Evolutionary conservation across 2,888 invertebrate genomes (phyloP), one percentile per base, ranked within the genome.

Genomic region (Cecidostiba fungosa): DNA sequence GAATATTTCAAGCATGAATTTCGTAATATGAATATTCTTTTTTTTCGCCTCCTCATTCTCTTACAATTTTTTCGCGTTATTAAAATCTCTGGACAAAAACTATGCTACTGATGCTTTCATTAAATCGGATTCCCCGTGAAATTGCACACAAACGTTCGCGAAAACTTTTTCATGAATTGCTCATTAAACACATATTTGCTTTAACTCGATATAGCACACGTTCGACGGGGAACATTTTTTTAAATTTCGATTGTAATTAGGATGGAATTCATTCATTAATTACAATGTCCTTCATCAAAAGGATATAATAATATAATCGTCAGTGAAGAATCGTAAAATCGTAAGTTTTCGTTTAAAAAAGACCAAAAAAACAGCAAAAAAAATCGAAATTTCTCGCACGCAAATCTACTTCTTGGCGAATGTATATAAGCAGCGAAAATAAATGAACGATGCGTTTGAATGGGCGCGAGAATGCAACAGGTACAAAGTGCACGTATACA

Each of bases 391-490:
- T 14, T 43, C 10, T 1, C 39, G 19, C 39, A 23, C n/a, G 39
- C 29, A n/a, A 50, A 50, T 50, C 50, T 59, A 54, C 39, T 79
- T 12, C 47, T 84, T 73, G 32, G 36, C 19, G 59, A 76, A 54
- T 23, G 50, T 50, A 59, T 10, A 59, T 59, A 59, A 59, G 54
- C 54, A n/a, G 26, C 26, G 76, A 78, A 85, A 85, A 82, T 77
- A 79, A 82, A 84, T 73, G 77, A 84, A 84, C 80, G 50, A 85
- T 85, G 84, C 87, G 82, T 87, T 86, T 85, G 84, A 86, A 80
- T 85, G 23, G 54, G 54, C n/a, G 81, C 83, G 81, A 81, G 84
- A 85, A 87, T 86, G 86, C 74, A 84, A 84, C 84, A 84, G 84
- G 79, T 84, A 74, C 69, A 59, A 23, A 66, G 54, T 59, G 54